Conservation (phyloP, 2,888 invertebrate species). For the Siphlonurus alternatus region DNA sequence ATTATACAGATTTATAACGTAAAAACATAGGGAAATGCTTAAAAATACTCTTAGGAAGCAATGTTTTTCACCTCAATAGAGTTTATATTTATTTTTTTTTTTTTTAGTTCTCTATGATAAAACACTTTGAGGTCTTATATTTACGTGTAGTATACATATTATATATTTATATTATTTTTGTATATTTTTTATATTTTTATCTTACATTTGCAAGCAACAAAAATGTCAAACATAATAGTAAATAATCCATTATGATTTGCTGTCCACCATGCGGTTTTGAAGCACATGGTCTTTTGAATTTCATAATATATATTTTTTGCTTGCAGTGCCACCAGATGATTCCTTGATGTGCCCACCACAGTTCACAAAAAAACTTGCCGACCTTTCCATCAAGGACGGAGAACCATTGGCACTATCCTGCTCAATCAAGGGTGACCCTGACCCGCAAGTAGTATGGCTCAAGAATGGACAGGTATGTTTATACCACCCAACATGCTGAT, state of each 20-base stretch:
- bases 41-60: too few relatives aligned
- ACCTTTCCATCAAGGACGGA: conserved; percentile 71
- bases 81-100: too few relatives aligned
- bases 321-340: conserved; percentile 68
- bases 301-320: conserved; percentile 6
- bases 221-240: too few relatives aligned
- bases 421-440: conserved; percentile 80
- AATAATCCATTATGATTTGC: neutral
- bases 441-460: conserved; percentile 79
- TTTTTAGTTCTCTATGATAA: too few relatives aligned
- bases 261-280: neutral
- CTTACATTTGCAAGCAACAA: too few relatives aligned
- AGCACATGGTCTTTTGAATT: neutral
- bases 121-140: too few relatives aligned
- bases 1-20: too few relatives aligned
- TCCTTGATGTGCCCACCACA: conserved; percentile 73
- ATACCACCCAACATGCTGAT: conserved; percentile 27
- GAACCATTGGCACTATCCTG: conserved; percentile 66
- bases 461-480: conserved; percentile 57
- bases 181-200: too few relatives aligned
- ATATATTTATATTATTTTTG: too few relatives aligned
- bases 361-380: conserved; percentile 59
- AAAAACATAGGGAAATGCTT: too few relatives aligned
- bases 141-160: too few relatives aligned
- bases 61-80: too few relatives aligned